Evolutionary conservation across 2,797 vertebrate genomes (phyloP).

Genomic region (Cuniculus paca): DNA sequence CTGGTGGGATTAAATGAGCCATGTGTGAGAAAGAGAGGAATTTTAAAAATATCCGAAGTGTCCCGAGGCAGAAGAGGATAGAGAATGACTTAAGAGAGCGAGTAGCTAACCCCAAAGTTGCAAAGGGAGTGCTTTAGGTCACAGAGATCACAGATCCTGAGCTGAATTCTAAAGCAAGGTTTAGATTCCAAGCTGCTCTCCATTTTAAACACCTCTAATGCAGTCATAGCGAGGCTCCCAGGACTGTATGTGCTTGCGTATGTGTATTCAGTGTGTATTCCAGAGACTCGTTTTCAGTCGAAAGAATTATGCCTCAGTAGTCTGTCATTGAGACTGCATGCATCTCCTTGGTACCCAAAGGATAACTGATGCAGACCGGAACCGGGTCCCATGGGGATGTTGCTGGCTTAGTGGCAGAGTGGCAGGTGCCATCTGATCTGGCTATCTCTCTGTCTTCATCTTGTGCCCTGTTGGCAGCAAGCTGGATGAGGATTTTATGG

Average conservation of each 20-base stretch:
- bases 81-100: background rate
- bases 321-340: background rate
- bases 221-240: background rate
- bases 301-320: background rate
- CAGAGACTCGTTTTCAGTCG: background rate
- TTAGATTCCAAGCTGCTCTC: background rate
- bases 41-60: background rate
- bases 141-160: background rate
- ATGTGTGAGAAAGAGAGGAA: background rate
- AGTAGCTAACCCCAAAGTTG: background rate
- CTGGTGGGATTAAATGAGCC: background rate
- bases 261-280: background rate
- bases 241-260: background rate
- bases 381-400: accelerated
- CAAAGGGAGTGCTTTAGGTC: background rate
- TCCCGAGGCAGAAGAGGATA: background rate
- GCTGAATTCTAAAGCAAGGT: background rate
- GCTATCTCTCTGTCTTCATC: background rate
- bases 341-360: background rate
- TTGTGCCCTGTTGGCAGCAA: background rate
- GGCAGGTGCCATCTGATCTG: background rate
- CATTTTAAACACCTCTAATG: background rate
- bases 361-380: background rate
- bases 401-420: background rate
- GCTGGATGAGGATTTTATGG: background rate